Evolutionary conservation across 2,113 vertebrate species (phyloP).

Genomic region (Pangasianodon gigas): DNA sequence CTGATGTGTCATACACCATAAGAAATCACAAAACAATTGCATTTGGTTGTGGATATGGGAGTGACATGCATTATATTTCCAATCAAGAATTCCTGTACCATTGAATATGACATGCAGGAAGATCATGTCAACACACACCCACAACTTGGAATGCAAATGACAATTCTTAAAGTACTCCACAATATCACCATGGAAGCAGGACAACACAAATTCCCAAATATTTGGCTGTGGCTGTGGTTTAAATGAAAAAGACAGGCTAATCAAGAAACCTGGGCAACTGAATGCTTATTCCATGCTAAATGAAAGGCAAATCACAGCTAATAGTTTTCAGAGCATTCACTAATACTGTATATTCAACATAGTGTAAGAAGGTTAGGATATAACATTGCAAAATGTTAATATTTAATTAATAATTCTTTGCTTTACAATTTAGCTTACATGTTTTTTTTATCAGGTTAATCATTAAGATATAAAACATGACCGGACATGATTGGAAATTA

Average conservation of each 20-base stretch:
- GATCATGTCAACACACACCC: background rate
- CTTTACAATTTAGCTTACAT: background rate
- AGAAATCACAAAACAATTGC: background rate
- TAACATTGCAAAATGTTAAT: background rate
- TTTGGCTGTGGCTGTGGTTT: background rate
- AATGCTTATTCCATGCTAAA: background rate
- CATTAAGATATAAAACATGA: background rate
- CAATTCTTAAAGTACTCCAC: background rate
- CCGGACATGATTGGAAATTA: background rate
- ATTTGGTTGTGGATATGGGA: background rate
- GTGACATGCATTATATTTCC: background rate
- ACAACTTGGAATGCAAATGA: background rate
- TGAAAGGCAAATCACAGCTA: background rate
- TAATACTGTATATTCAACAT: background rate
- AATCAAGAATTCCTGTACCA: background rate
- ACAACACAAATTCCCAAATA: background rate
- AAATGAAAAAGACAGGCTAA: background rate
- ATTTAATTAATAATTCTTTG: background rate
- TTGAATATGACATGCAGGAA: constrained; percentile 5
- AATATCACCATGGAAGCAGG: background rate
- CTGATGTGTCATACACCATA: background rate
- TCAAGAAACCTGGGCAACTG: background rate
- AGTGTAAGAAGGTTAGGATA: background rate
- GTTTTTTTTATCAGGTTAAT: background rate
- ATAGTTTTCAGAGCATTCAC: background rate